Base-by-base conservation (phyloP, 2,113 vertebrate genomes). In the Amphiprion ocellaris region DNA sequence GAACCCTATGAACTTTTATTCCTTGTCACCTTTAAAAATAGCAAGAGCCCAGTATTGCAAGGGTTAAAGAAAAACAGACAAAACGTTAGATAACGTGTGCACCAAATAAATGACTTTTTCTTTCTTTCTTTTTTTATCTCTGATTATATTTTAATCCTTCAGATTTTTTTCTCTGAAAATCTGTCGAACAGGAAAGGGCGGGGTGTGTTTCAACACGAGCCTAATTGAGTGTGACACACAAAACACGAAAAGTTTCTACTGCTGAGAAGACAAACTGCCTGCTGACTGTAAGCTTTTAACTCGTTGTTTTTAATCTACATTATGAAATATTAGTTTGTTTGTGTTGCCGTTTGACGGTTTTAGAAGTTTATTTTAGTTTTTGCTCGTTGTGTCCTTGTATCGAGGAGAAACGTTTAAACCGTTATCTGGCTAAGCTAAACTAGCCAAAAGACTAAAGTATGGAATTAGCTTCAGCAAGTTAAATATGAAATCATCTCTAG, bases 201-300 rank as follows among this genome's bases (percentile, higher is more conserved):
- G 84, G 28, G 66, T n/a, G 3, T 59, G 68, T 16, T 62, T 79
- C 52, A 9, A 71, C 81, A 76, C 92, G 92, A 30, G 33, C 86
- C 65, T 72, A 73, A 11, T 89, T 84, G 60, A 75, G 26, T 63
- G 92, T 72, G 64, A 89, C 89, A 88, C 83, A 66, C 61, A 59
- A 78, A 85, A 79, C 54, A 77, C 66, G 50, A 62, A 84, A 89
- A 75, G 47, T 84, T 89, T 79, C 28, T 66, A 4, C 65, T 37
- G 54, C 69, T 52, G 68, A 47, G 64, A 63, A 78, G 82, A 65
- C 54, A 39, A 41, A 33, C 56, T 46, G n/a, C 60, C 53, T 26
- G 41, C 30, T 61, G 24, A 16, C 10, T 69, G 86, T 87, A 79
- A 88, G 87, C 76, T 26, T 86, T 19, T 3, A 24, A 11, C 30